phyloP scores from a whole-genome alignment of 2,797 vertebrate genomes.

The Parotocinclus haroldoi region DNA sequence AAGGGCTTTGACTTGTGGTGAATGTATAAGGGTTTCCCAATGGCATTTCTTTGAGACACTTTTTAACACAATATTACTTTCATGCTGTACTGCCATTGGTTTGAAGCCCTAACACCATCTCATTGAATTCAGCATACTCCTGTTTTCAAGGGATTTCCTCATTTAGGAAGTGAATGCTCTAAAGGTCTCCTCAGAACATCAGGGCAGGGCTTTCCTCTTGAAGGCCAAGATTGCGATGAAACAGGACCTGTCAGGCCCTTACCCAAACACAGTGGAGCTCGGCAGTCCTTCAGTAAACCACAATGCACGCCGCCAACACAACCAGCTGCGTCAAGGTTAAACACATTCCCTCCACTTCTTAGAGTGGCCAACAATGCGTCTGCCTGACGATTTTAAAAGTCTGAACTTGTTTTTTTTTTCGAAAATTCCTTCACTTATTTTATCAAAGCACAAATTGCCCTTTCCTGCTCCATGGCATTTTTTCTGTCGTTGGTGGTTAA shows the following conservation, averaged over 20 bases:
- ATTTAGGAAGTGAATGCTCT: slow-evolving; percentile 24
- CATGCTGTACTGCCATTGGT: slow-evolving; percentile 1
- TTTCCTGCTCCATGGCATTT: slow-evolving; percentile 5
- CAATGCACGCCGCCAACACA: slow-evolving; percentile 18
- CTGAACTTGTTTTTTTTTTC: slow-evolving; percentile 7
- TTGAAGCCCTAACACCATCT: slow-evolving; percentile 4
- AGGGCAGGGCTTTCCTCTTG: slow-evolving; percentile 43
- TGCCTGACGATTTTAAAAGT: neutral
- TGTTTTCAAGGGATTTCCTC: slow-evolving; percentile 32
- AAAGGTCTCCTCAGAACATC: slow-evolving; percentile 18
- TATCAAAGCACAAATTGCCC: neutral
- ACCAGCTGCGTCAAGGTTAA: slow-evolving; percentile 34
- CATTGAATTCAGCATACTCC: slow-evolving; percentile 21
- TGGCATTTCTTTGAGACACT: slow-evolving; percentile 3
- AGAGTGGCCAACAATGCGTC: slow-evolving; percentile 1
- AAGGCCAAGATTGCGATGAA: slow-evolving; percentile 26
- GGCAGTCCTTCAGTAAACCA: slow-evolving; percentile 12
- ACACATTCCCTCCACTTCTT: slow-evolving; percentile 24
- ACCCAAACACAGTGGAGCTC: slow-evolving; percentile 40
- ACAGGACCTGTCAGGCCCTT: slow-evolving; percentile 31
- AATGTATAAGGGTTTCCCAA: neutral
- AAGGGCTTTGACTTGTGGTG: neutral
- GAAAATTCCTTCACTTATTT: neutral
- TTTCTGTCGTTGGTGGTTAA: slow-evolving; percentile 3
- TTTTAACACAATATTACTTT: slow-evolving; percentile 28